Base-by-base conservation (phyloP, 2,797 vertebrate species). In the Gymnoscopelus braueri region DNA sequence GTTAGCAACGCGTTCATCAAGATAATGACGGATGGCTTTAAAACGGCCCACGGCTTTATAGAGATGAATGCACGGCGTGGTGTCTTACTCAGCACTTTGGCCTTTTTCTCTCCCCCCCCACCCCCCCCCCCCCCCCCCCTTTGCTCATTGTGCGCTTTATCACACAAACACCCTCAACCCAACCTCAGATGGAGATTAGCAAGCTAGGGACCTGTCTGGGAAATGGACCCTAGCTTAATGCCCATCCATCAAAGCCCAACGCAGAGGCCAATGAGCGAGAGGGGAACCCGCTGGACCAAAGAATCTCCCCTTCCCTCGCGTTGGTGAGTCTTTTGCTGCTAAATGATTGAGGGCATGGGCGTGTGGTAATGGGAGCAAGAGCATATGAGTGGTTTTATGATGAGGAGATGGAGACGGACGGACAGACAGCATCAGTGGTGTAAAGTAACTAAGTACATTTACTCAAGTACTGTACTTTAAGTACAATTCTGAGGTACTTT, bases 11-110 rank as follows among this genome's bases (percentile, higher is more conserved):
- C 90, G 88, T 89, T 95, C 91, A 94, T 95, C 91, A 93, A 87
- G 87, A 88, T 94, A 93, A 94, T 94, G 94, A 96, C 81, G 85
- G 86, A 95, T 94, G 87, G 86, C 90, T 93, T 94, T 95, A 93
- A 94, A 94, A 92, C 80, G 80, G 87, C 79, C 76, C 78, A 82
- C 74, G 54, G 72, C 83, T 91, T 86, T 80, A 94, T 87, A 92
- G 90, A 95, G 94, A 96, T 92, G 90, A 93, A 95, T 94, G 78
- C 74, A 71, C 84, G 84, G 60, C 89, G 90, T 88, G 87, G 75
- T 73, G 92, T 94, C 92, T 95, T 94, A 94, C 91, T 95, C 92
- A 95, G 92, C 89, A 94, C 83, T 90, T 87, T 87, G 88, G 72
- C 87, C 81, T 91, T 88, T 80, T 39, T 8, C 19, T 8, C 1